phyloP scores from a whole-genome alignment of 2,888 invertebrate genomes.

The Dysmachus trigonus region DNA sequence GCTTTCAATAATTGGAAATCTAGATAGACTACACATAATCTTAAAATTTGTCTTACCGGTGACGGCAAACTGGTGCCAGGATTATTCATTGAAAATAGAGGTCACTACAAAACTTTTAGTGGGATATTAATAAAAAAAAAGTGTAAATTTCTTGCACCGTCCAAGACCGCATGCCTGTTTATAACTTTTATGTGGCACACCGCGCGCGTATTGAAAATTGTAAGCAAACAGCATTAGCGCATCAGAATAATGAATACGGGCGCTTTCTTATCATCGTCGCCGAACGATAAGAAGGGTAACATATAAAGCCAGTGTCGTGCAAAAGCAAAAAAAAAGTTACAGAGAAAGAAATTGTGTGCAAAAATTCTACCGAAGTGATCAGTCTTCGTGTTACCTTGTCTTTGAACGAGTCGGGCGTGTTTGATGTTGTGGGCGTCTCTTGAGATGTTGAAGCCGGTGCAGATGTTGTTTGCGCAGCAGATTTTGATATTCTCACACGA shows the following conservation, averaged over 20 bases:
- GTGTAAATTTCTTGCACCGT: not conserved
- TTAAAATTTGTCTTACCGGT: not conserved
- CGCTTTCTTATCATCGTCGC: not conserved
- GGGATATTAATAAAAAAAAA: not conserved
- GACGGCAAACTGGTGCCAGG: not conserved
- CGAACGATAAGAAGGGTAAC: not conserved
- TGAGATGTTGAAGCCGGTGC: constrained; percentile 52
- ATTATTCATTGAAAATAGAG: not conserved
- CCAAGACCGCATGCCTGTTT: not conserved
- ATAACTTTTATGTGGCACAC: not conserved
- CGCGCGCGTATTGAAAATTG: not conserved
- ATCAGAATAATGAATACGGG: not conserved
- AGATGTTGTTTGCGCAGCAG: constrained; percentile 54
- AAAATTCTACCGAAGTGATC: not conserved
- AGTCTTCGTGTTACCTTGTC: constrained; percentile 16
- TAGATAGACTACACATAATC: not conserved
- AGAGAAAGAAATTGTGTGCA: not conserved
- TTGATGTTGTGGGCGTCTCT: constrained; percentile 50
- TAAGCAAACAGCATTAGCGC: not conserved
- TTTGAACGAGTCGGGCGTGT: constrained; percentile 42
- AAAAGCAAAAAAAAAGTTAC: not conserved
- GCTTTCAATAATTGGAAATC: not conserved
- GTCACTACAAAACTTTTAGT: not conserved
- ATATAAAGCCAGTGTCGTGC: not conserved
- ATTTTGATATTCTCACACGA: constrained; percentile 57